A percentile compares a stretch with the other conserved stretches of the same genome.
Conservation (phyloP, 1,140 invertebrate genomes). For the Lepidurus packardi region DNA sequence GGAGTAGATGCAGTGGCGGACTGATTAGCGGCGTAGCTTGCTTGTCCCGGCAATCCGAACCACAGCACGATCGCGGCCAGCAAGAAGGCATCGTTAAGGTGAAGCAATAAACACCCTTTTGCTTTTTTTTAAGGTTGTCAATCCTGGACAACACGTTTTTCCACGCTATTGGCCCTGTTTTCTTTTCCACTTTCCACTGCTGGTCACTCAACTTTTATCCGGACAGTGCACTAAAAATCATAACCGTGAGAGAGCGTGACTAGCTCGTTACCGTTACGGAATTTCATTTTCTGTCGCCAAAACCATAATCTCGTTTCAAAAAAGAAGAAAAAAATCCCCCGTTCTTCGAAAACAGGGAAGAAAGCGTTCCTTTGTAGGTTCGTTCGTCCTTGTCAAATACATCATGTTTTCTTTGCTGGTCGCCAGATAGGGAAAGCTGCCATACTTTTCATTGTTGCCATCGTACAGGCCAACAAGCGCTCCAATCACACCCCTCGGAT, state of each 20-base stretch:
- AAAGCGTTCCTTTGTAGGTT: no score
- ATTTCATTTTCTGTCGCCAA: no score
- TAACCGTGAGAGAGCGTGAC: constrained; percentile 16
- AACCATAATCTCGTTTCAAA: no score
- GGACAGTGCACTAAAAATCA: constrained; percentile 15
- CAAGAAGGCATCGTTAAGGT: background rate
- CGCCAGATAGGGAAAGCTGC: no score
- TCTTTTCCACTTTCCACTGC: background rate
- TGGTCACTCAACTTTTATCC: constrained; percentile 10
- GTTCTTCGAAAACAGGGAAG: no score
- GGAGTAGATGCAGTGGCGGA: background rate
- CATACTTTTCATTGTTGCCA: no score
- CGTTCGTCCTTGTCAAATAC: no score
- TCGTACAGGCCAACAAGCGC: no score
- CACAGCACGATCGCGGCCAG: constrained; percentile 11
- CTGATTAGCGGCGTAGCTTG: constrained; percentile 1
- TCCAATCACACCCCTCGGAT: no score
- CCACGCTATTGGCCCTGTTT: background rate
- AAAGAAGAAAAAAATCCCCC: no score
- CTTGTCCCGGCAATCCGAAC: background rate
- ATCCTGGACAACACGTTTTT: background rate
- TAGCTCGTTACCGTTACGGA: background rate
- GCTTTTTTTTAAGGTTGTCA: no score
- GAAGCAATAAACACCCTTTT: background rate
- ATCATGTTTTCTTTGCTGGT: no score